Evolutionary conservation across 2,888 invertebrate genomes (phyloP), one percentile per base, ranked within the genome.

Genomic region (Kuschelorhynchus macadamiae): DNA sequence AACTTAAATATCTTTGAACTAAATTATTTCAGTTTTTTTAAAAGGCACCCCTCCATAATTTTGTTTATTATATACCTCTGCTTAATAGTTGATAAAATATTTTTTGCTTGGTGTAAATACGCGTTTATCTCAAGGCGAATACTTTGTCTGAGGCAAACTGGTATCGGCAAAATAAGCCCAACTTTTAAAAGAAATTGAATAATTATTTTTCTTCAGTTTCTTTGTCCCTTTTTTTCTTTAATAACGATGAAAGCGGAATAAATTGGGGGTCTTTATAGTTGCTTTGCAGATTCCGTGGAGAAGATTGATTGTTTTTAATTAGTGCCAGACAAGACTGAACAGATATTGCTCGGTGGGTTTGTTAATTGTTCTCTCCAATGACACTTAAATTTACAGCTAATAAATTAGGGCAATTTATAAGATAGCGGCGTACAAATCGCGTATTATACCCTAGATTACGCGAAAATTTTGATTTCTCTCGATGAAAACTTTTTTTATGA

Each of bases 191-290:
- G n/a, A n/a, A n/a, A n/a, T n/a, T n/a, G n/a, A n/a, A n/a, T n/a
- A n/a, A n/a, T n/a, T n/a, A n/a, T n/a, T n/a, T n/a, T n/a, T n/a
- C n/a, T n/a, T n/a, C n/a, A n/a, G n/a, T n/a, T n/a, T n/a, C n/a
- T n/a, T n/a, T n/a, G n/a, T n/a, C n/a, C n/a, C n/a, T n/a, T 30
- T 30, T 30, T 30, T 39, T 39, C 39, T n/a, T 39, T 39, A 4
- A n/a, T 9, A 39, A 39, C 39, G n/a, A 9, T 39, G 4, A 39
- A 39, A 30, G 30, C n/a, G 9, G 77, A 77, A 76, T 76, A 74
- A 76, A 72, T 74, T 73, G 73, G 70, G 71, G 74, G 74, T 71
- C 1, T 41, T 39, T 46, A 20, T 16, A 17, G 46, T 18, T 17
- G 46, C 46, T 8, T 46, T 55, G 42, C 5, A 55, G 55, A n/a